A percentile compares a stretch with the other conserved stretches of the same genome.
Evolutionary conservation across 2,797 vertebrate species (phyloP).

Genomic region (Acanthurus tractus): DNA sequence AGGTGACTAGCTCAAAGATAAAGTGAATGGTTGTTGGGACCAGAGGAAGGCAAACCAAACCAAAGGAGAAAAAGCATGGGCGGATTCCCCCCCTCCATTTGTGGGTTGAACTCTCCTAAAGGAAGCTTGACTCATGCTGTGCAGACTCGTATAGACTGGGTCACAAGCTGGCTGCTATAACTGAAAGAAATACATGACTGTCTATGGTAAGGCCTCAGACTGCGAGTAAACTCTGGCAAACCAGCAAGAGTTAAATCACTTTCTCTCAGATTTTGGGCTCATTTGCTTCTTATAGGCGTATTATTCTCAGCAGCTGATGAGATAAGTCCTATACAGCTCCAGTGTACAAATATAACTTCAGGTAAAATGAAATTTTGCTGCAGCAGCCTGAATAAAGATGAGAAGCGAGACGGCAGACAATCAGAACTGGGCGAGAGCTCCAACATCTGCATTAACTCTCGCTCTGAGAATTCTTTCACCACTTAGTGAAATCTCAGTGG

Average conservation of each 20-base stretch:
- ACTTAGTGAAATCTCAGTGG: slow-evolving; percentile 53
- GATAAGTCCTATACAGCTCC: slow-evolving; percentile 2
- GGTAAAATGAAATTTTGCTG: slow-evolving; percentile 25
- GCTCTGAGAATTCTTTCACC: slow-evolving; percentile 43
- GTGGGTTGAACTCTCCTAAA: slow-evolving; percentile 28
- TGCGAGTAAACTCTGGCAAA: slow-evolving; percentile 6
- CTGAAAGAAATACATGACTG: slow-evolving; percentile 38
- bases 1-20: background rate
- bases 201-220: slow-evolving; percentile 22
- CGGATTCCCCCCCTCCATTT: slow-evolving; percentile 7
- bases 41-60: slow-evolving; percentile 37
- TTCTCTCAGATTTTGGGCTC: slow-evolving; percentile 1
- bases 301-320: slow-evolving; percentile 16
- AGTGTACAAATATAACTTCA: slow-evolving; percentile 4
- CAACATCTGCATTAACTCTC: slow-evolving; percentile 59
- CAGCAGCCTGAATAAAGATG: slow-evolving; percentile 33
- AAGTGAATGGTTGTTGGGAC: slow-evolving; percentile 35
- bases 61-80: slow-evolving; percentile 47
- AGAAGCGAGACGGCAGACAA: slow-evolving; percentile 37
- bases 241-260: background rate
- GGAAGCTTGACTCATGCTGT: slow-evolving; percentile 41
- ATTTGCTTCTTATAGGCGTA: background rate
- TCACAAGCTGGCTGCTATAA: slow-evolving; percentile 43
- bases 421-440: slow-evolving; percentile 37
- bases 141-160: slow-evolving; percentile 26